phyloP scores from a whole-genome alignment of 2,888 invertebrate genomes.

The Lathronympha strigana region DNA sequence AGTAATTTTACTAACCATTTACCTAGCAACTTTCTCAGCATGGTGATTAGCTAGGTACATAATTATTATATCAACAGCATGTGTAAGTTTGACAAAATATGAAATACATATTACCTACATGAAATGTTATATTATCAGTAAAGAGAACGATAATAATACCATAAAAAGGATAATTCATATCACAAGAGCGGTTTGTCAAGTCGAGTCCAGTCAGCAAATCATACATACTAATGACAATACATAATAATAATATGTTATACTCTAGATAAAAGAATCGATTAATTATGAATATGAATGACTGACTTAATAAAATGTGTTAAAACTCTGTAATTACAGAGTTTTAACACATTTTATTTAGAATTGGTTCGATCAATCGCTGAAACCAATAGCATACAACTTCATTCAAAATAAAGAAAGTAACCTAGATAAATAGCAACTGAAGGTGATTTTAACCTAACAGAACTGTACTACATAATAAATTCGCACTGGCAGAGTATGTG shows the following conservation, averaged over 20 bases:
- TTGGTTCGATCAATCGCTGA: not conserved
- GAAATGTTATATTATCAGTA: too few species aligned
- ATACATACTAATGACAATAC: not conserved
- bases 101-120: too few species aligned
- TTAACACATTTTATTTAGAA: not conserved
- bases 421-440: slow-evolving; percentile 12
- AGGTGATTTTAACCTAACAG: slow-evolving; percentile 37
- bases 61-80: too few species aligned
- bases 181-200: not conserved
- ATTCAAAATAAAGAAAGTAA: not conserved
- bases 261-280: too few species aligned
- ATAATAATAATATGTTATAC: too few species aligned
- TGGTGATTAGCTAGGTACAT: too few species aligned
- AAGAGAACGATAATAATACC: too few species aligned
- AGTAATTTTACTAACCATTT: too few species aligned
- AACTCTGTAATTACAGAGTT: not conserved
- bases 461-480: not conserved
- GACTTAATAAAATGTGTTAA: too few species aligned
- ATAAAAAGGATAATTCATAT: not conserved
- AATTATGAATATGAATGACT: not conserved
- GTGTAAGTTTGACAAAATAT: too few species aligned
- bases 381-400: not conserved
- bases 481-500: slow-evolving; percentile 27
- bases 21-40: too few species aligned
- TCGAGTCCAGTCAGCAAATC: not conserved